Evolutionary conservation across 2,888 invertebrate species (phyloP).

Genomic region (Drepana falcataria): DNA sequence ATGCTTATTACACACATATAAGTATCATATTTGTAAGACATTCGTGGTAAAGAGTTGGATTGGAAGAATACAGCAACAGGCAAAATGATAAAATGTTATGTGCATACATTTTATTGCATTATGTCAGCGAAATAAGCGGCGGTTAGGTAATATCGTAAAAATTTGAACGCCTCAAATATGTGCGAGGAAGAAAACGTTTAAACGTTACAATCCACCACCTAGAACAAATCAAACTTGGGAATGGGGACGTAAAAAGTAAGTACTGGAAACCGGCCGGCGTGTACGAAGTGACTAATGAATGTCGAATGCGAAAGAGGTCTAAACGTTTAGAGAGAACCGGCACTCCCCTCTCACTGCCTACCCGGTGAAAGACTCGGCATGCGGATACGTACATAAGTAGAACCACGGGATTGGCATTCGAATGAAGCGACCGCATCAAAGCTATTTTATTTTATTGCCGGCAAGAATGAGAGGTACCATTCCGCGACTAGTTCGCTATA

Average conservation of each 20-base stretch:
- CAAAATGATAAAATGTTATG: background rate
- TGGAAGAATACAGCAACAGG: background rate
- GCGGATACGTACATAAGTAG: too few species aligned
- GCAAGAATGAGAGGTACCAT: slow-evolving; percentile 54
- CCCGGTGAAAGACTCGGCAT: too few species aligned
- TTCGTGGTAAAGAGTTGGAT: background rate
- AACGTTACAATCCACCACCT: slow-evolving; percentile 25
- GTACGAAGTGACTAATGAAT: too few species aligned
- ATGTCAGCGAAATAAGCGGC: background rate
- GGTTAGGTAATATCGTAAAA: slow-evolving; percentile 3
- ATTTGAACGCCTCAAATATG: slow-evolving; percentile 1
- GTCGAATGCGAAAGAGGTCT: too few species aligned
- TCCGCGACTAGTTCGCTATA: slow-evolving; percentile 46
- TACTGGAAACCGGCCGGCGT: too few species aligned
- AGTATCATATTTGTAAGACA: background rate
- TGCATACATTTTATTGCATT: background rate
- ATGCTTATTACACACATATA: background rate
- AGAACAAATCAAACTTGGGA: too few species aligned
- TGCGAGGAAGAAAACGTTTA: slow-evolving; percentile 7
- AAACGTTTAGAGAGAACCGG: too few species aligned
- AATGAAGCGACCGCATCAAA: slow-evolving; percentile 45
- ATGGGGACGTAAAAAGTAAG: too few species aligned
- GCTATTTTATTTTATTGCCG: slow-evolving; percentile 58
- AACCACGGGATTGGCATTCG: slow-evolving; percentile 53
- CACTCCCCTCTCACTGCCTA: too few species aligned